phyloP scores from a whole-genome alignment of 2,113 vertebrate genomes.

The Cyphomyrus plagiostoma region DNA sequence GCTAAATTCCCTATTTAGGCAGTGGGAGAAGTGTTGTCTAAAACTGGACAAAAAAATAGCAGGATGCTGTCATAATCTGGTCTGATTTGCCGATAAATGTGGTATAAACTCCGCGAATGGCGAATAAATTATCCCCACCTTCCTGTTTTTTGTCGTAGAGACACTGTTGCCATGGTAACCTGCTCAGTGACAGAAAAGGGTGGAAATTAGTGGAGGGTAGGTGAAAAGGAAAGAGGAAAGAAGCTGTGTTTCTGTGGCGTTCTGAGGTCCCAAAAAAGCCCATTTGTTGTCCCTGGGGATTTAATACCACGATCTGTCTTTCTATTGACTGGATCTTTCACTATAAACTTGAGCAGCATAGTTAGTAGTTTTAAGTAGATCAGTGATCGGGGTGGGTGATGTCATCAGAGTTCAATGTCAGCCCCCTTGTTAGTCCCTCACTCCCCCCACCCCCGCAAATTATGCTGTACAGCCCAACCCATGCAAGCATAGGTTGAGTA shows the following conservation, averaged over 20 bases:
- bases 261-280: not conserved
- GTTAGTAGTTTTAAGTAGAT: not conserved
- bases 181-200: not conserved
- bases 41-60: not conserved
- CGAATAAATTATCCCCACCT: slow-evolving; percentile 2
- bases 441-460: not conserved
- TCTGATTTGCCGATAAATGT: not conserved
- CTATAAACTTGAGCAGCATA: not conserved
- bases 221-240: not conserved
- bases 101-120: not conserved
- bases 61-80: not conserved
- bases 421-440: not conserved
- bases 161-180: slow-evolving; percentile 16
- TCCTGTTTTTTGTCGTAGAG: not conserved
- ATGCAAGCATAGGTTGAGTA: not conserved
- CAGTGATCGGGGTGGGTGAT: not conserved
- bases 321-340: not conserved
- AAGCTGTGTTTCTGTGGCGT: not conserved
- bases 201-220: not conserved
- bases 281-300: not conserved
- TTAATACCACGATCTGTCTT: not conserved
- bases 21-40: not conserved
- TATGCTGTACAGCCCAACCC: too few relatives aligned
- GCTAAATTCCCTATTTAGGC: not conserved
- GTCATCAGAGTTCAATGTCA: not conserved